Conservation (phyloP, 2,888 invertebrate genomes). For the Eledone cirrhosa region DNA sequence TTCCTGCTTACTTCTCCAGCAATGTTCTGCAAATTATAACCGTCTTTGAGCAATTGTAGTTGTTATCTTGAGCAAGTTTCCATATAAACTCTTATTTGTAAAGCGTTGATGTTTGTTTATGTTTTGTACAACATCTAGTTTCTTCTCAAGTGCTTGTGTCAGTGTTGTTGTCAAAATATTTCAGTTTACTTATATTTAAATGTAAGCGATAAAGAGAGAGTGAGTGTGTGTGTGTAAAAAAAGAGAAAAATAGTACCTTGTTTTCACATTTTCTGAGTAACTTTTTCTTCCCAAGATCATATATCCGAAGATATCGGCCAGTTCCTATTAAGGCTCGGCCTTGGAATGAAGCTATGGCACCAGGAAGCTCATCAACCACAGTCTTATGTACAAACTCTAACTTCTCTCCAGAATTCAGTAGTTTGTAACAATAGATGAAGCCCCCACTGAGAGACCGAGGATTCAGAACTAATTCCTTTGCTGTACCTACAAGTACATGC, state of each 20-base stretch:
- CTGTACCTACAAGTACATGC: constrained; percentile 86
- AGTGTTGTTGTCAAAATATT: no score
- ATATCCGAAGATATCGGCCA: constrained; percentile 89
- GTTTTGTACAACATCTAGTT: no score
- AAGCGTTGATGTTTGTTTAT: no score
- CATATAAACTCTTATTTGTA: no score
- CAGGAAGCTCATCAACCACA: constrained; percentile 87
- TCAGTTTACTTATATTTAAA: no score
- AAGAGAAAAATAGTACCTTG: constrained; percentile 70
- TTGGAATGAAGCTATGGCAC: constrained; percentile 71
- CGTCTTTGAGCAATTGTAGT: no score
- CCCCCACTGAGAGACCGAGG: constrained; percentile 85
- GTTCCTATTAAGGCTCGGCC: constrained; percentile 92
- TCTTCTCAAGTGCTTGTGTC: no score
- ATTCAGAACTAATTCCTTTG: constrained; percentile 87
- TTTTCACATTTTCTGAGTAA: constrained; percentile 97
- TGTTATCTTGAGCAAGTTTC: no score
- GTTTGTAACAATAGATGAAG: constrained; percentile 82
- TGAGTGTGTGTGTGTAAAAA: neutral
- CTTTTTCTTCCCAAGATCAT: constrained; percentile 97
- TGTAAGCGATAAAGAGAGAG: no score
- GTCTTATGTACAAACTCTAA: constrained; percentile 95
- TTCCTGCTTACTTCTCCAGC: no score
- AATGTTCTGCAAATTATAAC: no score
- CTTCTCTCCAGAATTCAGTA: constrained; percentile 79